Conservation (phyloP, 92 coral and sea anemone genomes). For the Phymanthus crucifer region DNA sequence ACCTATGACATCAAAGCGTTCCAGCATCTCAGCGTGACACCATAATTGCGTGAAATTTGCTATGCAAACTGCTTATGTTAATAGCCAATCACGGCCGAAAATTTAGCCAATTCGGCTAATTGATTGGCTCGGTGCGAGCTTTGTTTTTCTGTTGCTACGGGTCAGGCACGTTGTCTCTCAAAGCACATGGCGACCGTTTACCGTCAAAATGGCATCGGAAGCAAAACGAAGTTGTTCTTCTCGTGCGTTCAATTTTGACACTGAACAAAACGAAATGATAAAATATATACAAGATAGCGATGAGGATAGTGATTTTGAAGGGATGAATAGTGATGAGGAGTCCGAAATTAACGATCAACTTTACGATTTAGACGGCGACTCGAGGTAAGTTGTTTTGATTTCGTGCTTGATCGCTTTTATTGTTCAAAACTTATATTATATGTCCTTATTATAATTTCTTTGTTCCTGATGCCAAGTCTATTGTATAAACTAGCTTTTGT, state of each 20-base stretch:
- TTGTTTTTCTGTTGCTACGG: slow-evolving; percentile 1
- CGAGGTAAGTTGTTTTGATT: slow-evolving; percentile 10
- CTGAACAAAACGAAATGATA: not conserved
- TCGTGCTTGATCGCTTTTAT: slow-evolving; percentile 2
- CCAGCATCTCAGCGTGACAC: slow-evolving; percentile 7
- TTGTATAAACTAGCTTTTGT: not conserved
- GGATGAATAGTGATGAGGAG: slow-evolving; percentile 6
- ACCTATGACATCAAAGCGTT: slow-evolving; percentile 13
- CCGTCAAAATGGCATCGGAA: slow-evolving; percentile 4
- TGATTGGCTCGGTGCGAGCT: not conserved
- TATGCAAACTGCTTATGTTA: not conserved
- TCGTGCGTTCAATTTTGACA: slow-evolving; percentile 1
- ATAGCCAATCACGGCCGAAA: not conserved
- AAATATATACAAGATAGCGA: not conserved
- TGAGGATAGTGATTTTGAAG: slow-evolving; percentile 4
- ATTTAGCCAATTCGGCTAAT: not conserved
- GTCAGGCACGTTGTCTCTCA: not conserved
- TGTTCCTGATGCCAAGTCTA: not conserved
- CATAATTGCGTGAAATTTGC: not conserved
- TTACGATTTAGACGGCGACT: slow-evolving; percentile 2
- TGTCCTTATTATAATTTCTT: not conserved
- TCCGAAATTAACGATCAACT: slow-evolving; percentile 12
- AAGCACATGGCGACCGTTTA: not conserved
- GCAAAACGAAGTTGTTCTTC: not conserved
- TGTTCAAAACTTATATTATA: slow-evolving; percentile 1